These are phyloP conservation scores for Daboia siamensis DNA, from an alignment of 2,113 vertebrate genomes.

Conservation along the genomic window DNA sequence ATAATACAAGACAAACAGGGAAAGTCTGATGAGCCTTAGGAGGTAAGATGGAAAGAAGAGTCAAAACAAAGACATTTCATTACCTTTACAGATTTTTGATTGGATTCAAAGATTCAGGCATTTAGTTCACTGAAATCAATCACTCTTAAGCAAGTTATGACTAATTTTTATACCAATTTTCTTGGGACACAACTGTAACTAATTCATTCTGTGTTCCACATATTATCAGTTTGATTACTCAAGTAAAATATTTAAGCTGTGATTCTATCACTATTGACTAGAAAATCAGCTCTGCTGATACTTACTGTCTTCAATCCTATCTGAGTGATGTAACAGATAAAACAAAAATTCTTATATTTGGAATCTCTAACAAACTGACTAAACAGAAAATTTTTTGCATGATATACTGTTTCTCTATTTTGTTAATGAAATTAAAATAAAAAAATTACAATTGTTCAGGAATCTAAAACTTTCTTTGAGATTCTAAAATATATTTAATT, in stretches of 20 bases:
- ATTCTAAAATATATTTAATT: background rate
- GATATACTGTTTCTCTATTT: background rate
- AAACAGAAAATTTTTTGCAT: background rate
- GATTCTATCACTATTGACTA: background rate
- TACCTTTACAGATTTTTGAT: background rate
- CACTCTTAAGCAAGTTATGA: background rate
- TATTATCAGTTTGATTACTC: background rate
- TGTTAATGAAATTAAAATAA: background rate
- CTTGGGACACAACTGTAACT: background rate
- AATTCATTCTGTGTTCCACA: background rate
- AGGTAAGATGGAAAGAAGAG: background rate
- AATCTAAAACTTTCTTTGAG: background rate
- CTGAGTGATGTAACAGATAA: background rate
- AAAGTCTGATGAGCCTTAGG: fast-evolving
- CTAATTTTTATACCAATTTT: background rate
- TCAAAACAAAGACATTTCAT: background rate
- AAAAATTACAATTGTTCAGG: background rate
- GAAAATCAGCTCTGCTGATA: background rate
- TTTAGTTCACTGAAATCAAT: background rate
- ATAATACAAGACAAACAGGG: background rate
- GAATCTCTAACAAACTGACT: background rate
- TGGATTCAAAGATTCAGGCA: background rate
- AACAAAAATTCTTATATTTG: background rate
- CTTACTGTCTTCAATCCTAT: background rate
- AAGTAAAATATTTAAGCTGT: background rate